Evolutionary conservation across 1,140 invertebrate genomes (phyloP).

Genomic region (Leptinotarsa lineolata): DNA sequence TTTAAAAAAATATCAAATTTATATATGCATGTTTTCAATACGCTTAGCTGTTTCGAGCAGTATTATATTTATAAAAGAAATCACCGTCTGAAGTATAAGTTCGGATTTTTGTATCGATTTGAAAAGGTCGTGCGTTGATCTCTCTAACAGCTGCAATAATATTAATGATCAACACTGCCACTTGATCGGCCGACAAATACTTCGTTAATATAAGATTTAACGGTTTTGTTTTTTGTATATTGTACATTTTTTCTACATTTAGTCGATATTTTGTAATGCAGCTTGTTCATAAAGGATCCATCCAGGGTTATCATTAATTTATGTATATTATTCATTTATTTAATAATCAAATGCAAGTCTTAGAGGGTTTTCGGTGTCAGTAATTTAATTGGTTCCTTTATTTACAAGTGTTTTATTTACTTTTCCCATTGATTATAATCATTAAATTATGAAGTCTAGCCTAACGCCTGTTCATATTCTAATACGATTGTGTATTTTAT

Average conservation of each 20-base stretch:
- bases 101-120: slow-evolving; percentile 24
- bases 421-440: slow-evolving; percentile 24
- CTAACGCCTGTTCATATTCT: slow-evolving; percentile 45
- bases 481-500: slow-evolving; percentile 44
- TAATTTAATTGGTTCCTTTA: slow-evolving; percentile 32
- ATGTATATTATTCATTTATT: slow-evolving; percentile 32
- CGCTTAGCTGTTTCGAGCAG: slow-evolving; percentile 17
- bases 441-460: slow-evolving; percentile 35
- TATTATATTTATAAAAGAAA: slow-evolving; percentile 14
- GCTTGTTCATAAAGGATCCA: slow-evolving; percentile 30
- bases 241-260: slow-evolving; percentile 31
- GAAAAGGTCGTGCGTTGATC: slow-evolving; percentile 21
- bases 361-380: slow-evolving; percentile 28
- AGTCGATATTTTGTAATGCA: slow-evolving; percentile 30
- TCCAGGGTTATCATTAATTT: slow-evolving; percentile 25
- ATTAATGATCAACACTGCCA: slow-evolving; percentile 42
- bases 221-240: slow-evolving; percentile 31
- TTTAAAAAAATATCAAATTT: too few relatives aligned
- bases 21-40: not conserved
- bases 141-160: slow-evolving; percentile 38
- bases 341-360: slow-evolving; percentile 14
- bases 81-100: not conserved
- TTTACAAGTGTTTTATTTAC: slow-evolving; percentile 26
- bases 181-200: slow-evolving; percentile 27
- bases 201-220: slow-evolving; percentile 25